Evolutionary conservation across 2,797 vertebrate genomes (phyloP).

Genomic region (Cygnus olor): DNA sequence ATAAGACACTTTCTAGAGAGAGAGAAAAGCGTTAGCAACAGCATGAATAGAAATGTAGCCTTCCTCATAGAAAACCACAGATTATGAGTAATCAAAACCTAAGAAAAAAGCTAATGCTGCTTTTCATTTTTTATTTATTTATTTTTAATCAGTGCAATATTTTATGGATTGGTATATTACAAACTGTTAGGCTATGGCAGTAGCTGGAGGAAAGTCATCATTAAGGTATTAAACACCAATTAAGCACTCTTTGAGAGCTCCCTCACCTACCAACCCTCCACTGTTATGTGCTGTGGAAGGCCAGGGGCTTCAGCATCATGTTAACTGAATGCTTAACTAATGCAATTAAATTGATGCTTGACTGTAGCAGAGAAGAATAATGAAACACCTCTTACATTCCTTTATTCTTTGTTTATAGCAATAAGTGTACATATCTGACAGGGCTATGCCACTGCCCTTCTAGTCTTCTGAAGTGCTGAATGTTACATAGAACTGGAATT

Average conservation of each 20-base stretch:
- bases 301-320: neutral
- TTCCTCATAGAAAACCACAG: neutral
- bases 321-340: neutral
- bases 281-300: neutral
- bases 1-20: neutral
- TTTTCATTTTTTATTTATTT: neutral
- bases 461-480: neutral
- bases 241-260: neutral
- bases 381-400: neutral
- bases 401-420: neutral
- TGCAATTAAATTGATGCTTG: neutral
- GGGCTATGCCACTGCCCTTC: neutral
- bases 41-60: neutral
- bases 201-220: neutral
- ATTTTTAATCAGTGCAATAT: neutral
- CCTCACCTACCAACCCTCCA: neutral
- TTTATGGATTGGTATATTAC: neutral
- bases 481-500: neutral
- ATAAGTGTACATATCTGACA: neutral
- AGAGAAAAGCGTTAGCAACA: neutral
- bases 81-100: neutral
- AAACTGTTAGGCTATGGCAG: neutral
- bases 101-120: neutral
- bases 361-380: neutral
- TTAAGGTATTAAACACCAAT: neutral